These are phyloP conservation scores for Eucera pruinosa DNA, from an alignment of 2,888 invertebrate species.

Conservation along the genomic window DNA sequence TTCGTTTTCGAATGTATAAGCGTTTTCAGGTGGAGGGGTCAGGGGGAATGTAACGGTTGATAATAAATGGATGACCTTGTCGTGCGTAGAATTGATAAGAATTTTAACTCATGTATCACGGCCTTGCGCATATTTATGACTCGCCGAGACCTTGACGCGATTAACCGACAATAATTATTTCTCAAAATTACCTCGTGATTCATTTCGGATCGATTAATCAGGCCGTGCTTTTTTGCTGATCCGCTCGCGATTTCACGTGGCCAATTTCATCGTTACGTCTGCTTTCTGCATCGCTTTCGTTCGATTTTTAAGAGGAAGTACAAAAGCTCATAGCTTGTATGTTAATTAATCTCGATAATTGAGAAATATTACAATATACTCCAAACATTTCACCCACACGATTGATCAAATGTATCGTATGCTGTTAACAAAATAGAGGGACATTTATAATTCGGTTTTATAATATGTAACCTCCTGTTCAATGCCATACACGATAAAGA, in stretches of 20 bases:
- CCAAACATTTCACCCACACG: too few species aligned
- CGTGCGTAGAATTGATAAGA: slow-evolving; percentile 77
- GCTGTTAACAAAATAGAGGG: too few species aligned
- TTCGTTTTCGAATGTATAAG: slow-evolving; percentile 7
- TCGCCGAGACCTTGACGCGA: slow-evolving; percentile 66
- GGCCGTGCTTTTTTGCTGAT: neutral
- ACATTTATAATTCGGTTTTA: too few species aligned
- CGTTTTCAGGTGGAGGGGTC: neutral
- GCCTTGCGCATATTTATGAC: slow-evolving; percentile 73
- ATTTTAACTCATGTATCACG: slow-evolving; percentile 77
- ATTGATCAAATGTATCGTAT: too few species aligned
- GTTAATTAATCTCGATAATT: too few species aligned
- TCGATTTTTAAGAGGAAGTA: too few species aligned
- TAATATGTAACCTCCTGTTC: too few species aligned
- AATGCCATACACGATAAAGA: too few species aligned
- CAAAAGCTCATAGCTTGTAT: too few species aligned
- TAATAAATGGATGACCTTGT: slow-evolving; percentile 77
- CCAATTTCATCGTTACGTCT: too few species aligned
- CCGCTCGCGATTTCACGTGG: neutral
- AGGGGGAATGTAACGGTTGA: slow-evolving; percentile 58
- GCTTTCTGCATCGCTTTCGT: too few species aligned
- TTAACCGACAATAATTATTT: slow-evolving; percentile 65
- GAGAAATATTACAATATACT: too few species aligned
- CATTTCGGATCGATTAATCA: slow-evolving; percentile 45
- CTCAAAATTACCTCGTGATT: slow-evolving; percentile 57